Conservation (phyloP, 2,797 vertebrate species). For the Tadarida brasiliensis region DNA sequence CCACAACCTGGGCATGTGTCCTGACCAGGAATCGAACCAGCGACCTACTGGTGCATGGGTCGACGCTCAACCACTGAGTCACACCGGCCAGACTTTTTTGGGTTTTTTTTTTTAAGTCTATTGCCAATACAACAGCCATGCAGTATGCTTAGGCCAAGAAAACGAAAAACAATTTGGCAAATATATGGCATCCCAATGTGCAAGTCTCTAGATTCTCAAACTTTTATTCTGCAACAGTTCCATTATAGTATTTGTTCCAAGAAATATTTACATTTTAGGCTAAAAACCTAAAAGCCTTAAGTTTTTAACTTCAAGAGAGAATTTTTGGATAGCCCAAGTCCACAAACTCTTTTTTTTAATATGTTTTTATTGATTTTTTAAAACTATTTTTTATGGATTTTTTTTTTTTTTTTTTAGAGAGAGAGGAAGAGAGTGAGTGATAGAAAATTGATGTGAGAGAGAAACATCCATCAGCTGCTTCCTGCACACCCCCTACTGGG, state of each 20-base stretch:
- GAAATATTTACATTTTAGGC: not conserved
- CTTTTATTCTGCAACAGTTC: slow-evolving; percentile 22
- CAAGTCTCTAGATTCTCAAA: slow-evolving; percentile 32
- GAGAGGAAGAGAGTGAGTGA: too few relatives aligned
- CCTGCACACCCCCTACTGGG: too few relatives aligned
- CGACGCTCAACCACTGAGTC: too few relatives aligned
- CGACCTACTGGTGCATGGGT: too few relatives aligned
- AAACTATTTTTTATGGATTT: too few relatives aligned
- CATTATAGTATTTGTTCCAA: not conserved
- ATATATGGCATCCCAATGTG: slow-evolving; percentile 33
- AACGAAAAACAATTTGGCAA: slow-evolving; percentile 39
- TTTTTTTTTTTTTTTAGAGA: too few relatives aligned
- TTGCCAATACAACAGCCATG: slow-evolving; percentile 33
- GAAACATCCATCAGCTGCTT: too few relatives aligned
- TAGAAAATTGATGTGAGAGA: too few relatives aligned
- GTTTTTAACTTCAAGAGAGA: not conserved
- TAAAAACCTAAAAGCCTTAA: slow-evolving; percentile 28
- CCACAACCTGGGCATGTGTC: too few relatives aligned
- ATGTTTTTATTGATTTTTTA: too few relatives aligned
- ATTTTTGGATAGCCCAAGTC: slow-evolving; percentile 8
- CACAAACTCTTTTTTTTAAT: slow-evolving; percentile 10
- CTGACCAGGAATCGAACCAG: too few relatives aligned
- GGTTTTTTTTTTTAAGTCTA: not conserved
- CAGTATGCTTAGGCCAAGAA: not conserved
- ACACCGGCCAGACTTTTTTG: not conserved